Evolutionary conservation across 2,888 invertebrate genomes (phyloP), one percentile per base, ranked within the genome.

Genomic region (Hybos culiciformis): DNA sequence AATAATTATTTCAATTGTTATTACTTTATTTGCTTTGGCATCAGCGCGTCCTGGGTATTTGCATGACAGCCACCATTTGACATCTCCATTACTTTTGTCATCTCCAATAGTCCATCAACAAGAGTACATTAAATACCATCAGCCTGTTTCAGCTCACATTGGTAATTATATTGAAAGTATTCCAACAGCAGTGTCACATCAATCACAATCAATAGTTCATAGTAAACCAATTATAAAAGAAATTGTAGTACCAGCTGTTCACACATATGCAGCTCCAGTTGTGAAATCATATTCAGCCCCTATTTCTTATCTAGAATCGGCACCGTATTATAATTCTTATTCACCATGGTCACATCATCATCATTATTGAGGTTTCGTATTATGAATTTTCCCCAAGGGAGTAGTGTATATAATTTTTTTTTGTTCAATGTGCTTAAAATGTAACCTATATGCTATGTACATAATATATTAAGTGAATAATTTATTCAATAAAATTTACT

Each of bases 121-220:
- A 5, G 41, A 45, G 18, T 46, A 46, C 23, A 42, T 48, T 3
- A 44, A 44, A 14, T 29, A 29, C n/a, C 54, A 56, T 31, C 54
- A 55, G 32, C 54, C 56, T 15, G 50, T 55, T 12, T 46, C 60
- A 32, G 50, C 55, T 19, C 54, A 57, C 44, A 52, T 59, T 45
- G 62, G 56, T 21, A 53, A 56, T 23, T 41, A 55, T 33, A 53
- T 58, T 21, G 55, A 58, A 38, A 54, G 51, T 43, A 49, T 59
- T 4, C 57, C 56, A 29, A 54, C 52, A 2, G 54, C 53, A 3
- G 54, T 58, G 0, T 73, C 72, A 5, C 72, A 71, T 48, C 72
- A 73, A 50, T 69, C 70, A 37, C 65, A 69, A 6, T 55, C 69
- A 14, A 68, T 72, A 45, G 59, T 70, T n/a, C 70, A 64, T 43